Evolutionary conservation across 2,888 invertebrate genomes (phyloP), one percentile per base, ranked within the genome.

Genomic region (Resseliella maxima): DNA sequence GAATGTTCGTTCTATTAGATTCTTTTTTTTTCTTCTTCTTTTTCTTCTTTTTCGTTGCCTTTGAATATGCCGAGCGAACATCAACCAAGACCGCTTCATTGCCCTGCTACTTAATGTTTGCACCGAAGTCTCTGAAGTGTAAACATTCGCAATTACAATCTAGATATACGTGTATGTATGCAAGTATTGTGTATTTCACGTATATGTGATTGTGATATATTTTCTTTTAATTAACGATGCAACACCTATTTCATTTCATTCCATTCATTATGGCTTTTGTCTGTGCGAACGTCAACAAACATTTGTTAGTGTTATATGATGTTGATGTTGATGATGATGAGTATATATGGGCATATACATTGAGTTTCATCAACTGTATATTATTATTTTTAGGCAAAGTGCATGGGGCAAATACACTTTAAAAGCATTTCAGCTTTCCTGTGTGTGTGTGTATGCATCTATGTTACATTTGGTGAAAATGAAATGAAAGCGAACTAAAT

Each of bases 181-280:
- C 59, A 18, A 24, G 27, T 59, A n/a, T n/a, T n/a, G n/a, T n/a
- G n/a, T n/a, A n/a, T n/a, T n/a, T n/a, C n/a, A n/a, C n/a, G n/a
- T n/a, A 2, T 24, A 24, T 59, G 6, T 2, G 24, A 24, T 3
- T 59, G 59, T 24, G n/a, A 8, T 31, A 72, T 72, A 72, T 72
- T 72, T 72, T 72, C 72, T 72, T 72, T 72, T 72, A 72, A 72
- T 72, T 72, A 72, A 72, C 72, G 72, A 72, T 72, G 31, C 72
- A 72, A 31, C 72, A 72, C 72, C 72, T 72, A 27, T 72, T 72
- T 18, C 18, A 18, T 50, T 50, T 50, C 72, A 72, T 50, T 6
- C 21, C 50, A 21, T 72, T 72, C 72, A 72, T 72, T 72, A 72
- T 31, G 18, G 72, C n/a, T 72, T 72, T 72, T 72, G 31, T 72